Conservation (phyloP, 2,888 invertebrate species). For the Plebejus anna region DNA sequence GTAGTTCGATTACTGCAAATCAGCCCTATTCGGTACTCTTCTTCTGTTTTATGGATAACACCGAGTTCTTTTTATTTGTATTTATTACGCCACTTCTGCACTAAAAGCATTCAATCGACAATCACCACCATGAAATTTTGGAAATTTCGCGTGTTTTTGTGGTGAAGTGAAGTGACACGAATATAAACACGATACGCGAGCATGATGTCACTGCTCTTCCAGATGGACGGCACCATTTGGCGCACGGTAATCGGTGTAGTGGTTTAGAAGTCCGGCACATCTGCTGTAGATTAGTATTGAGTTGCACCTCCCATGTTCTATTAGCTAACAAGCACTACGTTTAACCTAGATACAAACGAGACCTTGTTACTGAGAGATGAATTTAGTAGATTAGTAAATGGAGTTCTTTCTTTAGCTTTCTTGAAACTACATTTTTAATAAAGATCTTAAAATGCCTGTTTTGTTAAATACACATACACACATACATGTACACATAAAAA, state of each 20-base stretch:
- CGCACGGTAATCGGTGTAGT: conserved; percentile 70
- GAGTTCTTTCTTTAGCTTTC: neutral
- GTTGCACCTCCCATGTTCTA: conserved; percentile 58
- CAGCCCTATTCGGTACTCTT: neutral
- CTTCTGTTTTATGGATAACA: neutral
- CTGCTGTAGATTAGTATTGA: conserved; percentile 67
- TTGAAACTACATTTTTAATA: no score
- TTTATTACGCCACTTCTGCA: neutral
- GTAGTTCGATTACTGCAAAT: neutral
- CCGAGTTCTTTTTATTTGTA: neutral
- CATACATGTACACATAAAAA: neutral
- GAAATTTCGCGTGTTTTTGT: neutral
- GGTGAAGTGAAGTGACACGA: conserved; percentile 19
- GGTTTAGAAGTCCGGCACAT: conserved; percentile 75
- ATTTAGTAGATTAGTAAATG: neutral
- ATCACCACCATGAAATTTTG: neutral
- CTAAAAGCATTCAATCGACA: neutral
- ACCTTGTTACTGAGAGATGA: neutral
- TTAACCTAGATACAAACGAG: conserved; percentile 13
- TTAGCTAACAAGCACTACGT: conserved; percentile 38
- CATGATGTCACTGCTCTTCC: conserved; percentile 24
- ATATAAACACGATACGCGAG: conserved; percentile 23
- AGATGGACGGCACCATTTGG: conserved; percentile 58
- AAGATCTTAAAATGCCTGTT: neutral
- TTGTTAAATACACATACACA: neutral